Percentiles rank a stretch among this genome's conserved stretches.
Evolutionary conservation across 2,888 invertebrate genomes (phyloP).

Genomic region (Leucoma salicis): DNA sequence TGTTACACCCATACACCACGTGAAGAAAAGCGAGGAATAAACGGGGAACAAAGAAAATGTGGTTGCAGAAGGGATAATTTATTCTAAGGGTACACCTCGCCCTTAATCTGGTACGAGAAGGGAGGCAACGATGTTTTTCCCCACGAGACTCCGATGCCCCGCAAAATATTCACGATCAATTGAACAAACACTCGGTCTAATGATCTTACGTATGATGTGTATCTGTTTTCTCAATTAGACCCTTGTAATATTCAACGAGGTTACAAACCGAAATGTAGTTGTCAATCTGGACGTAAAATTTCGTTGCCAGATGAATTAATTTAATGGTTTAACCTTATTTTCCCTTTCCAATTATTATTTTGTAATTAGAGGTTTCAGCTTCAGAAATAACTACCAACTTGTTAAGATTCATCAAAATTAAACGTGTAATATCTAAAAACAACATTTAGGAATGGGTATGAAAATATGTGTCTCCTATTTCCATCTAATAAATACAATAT

Average conservation of each 20-base stretch:
- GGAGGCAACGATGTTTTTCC: conserved; percentile 15
- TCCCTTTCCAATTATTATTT: not conserved
- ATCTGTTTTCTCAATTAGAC: conserved; percentile 19
- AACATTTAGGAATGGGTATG: no score
- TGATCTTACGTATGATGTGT: conserved; percentile 15
- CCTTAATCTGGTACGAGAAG: conserved; percentile 34
- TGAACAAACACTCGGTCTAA: conserved; percentile 21
- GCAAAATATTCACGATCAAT: conserved; percentile 23
- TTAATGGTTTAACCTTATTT: not conserved
- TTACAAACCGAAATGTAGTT: not conserved
- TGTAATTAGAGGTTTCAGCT: not conserved
- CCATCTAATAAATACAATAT: no score
- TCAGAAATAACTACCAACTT: no score
- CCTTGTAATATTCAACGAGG: conserved; percentile 14
- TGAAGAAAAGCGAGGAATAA: conserved; percentile 48
- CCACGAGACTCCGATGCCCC: conserved; percentile 2
- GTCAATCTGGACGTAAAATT: not conserved
- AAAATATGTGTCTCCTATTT: no score
- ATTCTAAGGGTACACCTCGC: conserved; percentile 41
- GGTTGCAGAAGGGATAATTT: conserved; percentile 51
- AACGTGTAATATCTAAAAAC: no score
- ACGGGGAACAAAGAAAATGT: conserved; percentile 52
- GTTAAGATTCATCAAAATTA: no score
- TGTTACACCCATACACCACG: conserved; percentile 36
- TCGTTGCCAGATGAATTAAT: not conserved